Evolutionary conservation across 2,797 vertebrate genomes (phyloP), one percentile per base, ranked within the genome.

Genomic region (Garrulus glandarius): DNA sequence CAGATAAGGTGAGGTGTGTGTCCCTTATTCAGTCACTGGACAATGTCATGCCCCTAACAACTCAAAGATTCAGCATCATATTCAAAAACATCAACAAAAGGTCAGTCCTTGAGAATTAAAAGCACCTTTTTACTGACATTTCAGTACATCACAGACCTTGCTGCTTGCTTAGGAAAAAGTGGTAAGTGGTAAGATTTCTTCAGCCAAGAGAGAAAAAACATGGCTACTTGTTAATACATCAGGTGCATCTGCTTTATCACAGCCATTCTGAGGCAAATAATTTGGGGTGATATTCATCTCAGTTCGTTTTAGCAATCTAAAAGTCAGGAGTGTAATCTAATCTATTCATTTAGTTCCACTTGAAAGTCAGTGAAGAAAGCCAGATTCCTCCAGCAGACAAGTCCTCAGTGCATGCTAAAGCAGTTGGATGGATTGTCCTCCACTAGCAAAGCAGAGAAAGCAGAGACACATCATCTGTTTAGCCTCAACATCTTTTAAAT

Each of bases 221-320:
- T 9, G 10, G n/a, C 50, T 84, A 49, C 29, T 82, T 67, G 26
- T 26, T 91, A 87, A 84, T 56, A 37, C 44, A 72, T 63, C 70
- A 52, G 34, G 15, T 30, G 32, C 68, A 72, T 59, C 59, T 89
- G 30, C 60, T 94, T 92, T 79, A 76, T 93, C 78, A 46, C 59
- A 93, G 63, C 47, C 63, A 72, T 92, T 82, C 67, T 41, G 26
- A 91, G 63, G 68, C 74, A 95, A 91, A 92, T 82, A 79, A 87
- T 89, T 87, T 56, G 55, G 67, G 41, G 44, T 93, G 67, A 87
- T 57, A 87, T 76, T 82, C 50, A 72, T 82, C 50, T 79, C 63
- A 17, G 46, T 78, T 74, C 5, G 5, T 87, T 89, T 89, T 37
- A 91, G 63, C 36, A 84, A 74, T 71, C 49, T 57, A 68, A 81